Conservation (phyloP, 2,113 vertebrate genomes). For the Mastomys coucha region DNA sequence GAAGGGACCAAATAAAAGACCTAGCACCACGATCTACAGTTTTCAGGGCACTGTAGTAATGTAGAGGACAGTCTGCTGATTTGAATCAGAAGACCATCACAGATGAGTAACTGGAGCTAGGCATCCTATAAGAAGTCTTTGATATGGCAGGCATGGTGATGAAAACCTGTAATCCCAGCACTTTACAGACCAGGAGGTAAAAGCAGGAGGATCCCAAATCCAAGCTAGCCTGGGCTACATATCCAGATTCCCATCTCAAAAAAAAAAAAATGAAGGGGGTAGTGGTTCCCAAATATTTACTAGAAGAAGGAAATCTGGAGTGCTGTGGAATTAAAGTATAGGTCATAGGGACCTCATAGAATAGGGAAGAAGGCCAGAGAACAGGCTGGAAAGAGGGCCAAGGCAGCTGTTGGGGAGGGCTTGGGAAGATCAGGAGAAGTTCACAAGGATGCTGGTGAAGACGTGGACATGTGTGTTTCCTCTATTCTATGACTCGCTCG, state of each 20-base stretch:
- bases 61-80: background rate
- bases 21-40: background rate
- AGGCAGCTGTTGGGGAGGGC: background rate
- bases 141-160: background rate
- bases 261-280: background rate
- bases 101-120: background rate
- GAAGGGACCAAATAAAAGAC: background rate
- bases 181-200: background rate
- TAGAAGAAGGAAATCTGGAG: slow-evolving; percentile 27
- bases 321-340: background rate
- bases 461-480: background rate
- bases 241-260: background rate
- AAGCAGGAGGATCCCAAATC: background rate
- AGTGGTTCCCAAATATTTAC: background rate
- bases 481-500: background rate
- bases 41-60: background rate
- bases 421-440: background rate
- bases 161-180: background rate
- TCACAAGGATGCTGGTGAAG: slow-evolving; percentile 3
- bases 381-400: background rate
- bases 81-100: background rate
- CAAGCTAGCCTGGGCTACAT: background rate
- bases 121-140: background rate
- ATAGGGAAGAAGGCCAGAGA: slow-evolving; percentile 9
- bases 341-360: background rate